Percentiles rank a stretch among this genome's conserved stretches.
These are phyloP conservation scores for Bursaphelenchus okinawaensis DNA, from an alignment of 2,888 invertebrate genomes.

Conservation along the genomic window DNA sequence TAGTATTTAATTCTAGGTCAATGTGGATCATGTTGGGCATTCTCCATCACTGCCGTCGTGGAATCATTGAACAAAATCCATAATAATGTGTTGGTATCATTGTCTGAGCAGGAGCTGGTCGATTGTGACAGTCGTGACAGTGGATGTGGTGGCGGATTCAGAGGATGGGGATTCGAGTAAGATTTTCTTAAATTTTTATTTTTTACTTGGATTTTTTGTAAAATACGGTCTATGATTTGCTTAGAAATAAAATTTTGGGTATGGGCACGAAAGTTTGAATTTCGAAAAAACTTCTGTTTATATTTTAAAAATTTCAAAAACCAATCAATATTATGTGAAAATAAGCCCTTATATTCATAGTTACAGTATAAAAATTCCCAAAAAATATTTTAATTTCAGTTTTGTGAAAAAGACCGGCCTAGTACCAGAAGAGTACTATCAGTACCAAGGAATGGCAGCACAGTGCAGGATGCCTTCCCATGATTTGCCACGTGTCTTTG, in stretches of 20 bases:
- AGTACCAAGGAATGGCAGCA: slow-evolving; percentile 27
- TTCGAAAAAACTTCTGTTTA: background rate
- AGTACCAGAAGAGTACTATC: slow-evolving; percentile 26
- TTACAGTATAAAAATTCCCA: too few relatives aligned
- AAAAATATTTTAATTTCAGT: background rate
- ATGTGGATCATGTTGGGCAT: slow-evolving; percentile 50
- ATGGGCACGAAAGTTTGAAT: background rate
- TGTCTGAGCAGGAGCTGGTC: slow-evolving; percentile 49
- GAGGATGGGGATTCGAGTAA: slow-evolving; percentile 40
- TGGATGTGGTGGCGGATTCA: slow-evolving; percentile 43
- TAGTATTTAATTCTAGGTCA: slow-evolving; percentile 9
- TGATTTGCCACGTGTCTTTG: slow-evolving; percentile 17
- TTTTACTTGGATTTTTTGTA: background rate
- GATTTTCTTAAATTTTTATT: background rate
- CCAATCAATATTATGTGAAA: too few relatives aligned
- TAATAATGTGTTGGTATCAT: slow-evolving; percentile 23
- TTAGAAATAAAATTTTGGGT: background rate
- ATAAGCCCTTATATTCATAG: too few relatives aligned
- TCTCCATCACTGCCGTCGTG: slow-evolving; percentile 39
- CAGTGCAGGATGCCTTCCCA: slow-evolving; percentile 16
- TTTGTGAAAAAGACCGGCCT: slow-evolving; percentile 34
- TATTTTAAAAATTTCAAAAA: too few relatives aligned
- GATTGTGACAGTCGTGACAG: slow-evolving; percentile 42
- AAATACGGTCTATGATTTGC: background rate
- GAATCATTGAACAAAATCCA: slow-evolving; percentile 39